Evolutionary conservation across 1,140 invertebrate species (phyloP), one percentile per base, ranked within the genome.

Genomic region (Diabrotica undecimpunctata): DNA sequence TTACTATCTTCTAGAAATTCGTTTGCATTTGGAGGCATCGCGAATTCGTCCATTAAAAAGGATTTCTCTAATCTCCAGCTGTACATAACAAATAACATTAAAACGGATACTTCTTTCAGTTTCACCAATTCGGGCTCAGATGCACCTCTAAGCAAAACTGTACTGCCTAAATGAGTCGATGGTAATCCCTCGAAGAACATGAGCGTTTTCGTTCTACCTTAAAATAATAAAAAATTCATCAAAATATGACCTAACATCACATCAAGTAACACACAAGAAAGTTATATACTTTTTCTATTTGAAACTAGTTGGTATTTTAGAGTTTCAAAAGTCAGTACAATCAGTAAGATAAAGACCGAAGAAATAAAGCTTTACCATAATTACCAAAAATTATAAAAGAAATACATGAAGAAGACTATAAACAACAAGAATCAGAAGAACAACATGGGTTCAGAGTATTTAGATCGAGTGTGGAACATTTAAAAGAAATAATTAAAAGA

Each of bases 171-270:
- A 70, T 94, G 86, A 1, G 90, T 86, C 75, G 85, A 84, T 0
- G 89, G 86, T 74, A 95, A 94, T 2, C 95, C 94, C 80, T 98
- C 96, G 71, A 99, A 91, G 69, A 93, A 93, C 92, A 98, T 94
- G 2, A 98, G 77, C 0, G 92, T 95, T 84, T 97, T 98, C 4
- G 80, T 77, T 51, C 83, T 75, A 79, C 83, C 85, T 86, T 72
- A 11, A 78, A 79, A 76, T 46, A 60, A 46, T 60, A 12, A 7
- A 36, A 25, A 10, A 25, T 3, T 2, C 13, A 8, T n/a, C 9
- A 9, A 12, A 54, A 54, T 12, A 25, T 54, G 9, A 12, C 9
- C 9, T 54, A 1, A 25, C 4, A 2, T 25, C 25, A 25, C 25
- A 25, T 25, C 1, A 25, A 25, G 4, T 4, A 10, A 9, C 5